Percentiles rank a stretch among this genome's conserved stretches.
phyloP scores from a whole-genome alignment of 2,797 vertebrate genomes.

The Mus spretus region DNA sequence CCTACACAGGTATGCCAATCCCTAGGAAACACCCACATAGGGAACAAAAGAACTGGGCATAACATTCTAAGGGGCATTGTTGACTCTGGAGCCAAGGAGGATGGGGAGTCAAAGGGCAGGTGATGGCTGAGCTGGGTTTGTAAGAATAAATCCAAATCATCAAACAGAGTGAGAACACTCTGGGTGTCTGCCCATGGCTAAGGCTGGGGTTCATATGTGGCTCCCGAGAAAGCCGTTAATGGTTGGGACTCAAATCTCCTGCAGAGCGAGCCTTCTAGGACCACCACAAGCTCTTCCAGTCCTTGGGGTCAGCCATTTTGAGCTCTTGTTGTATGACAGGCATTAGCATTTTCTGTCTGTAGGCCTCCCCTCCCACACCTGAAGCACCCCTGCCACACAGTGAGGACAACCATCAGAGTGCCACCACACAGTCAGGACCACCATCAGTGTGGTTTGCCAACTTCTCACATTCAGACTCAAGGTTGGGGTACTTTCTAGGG shows the following conservation, averaged over 20 bases:
- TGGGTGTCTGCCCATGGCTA: not conserved
- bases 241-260: not conserved
- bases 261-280: conserved; percentile 35
- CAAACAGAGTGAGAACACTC: not conserved
- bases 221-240: not conserved
- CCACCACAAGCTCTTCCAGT: not conserved
- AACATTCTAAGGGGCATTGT: not conserved
- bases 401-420: not conserved
- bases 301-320: not conserved
- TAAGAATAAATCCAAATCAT: conserved; percentile 8
- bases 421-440: not conserved
- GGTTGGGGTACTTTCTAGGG: not conserved
- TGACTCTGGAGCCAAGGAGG: not conserved
- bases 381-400: not conserved
- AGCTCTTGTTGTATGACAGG: not conserved
- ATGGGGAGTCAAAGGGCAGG: not conserved
- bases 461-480: not conserved
- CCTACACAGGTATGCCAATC: not conserved
- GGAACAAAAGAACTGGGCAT: not conserved
- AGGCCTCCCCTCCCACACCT: not conserved
- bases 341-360: not conserved
- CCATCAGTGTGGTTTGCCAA: not conserved
- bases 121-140: not conserved
- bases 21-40: not conserved
- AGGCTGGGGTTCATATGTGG: not conserved